Evolutionary conservation across 1,140 invertebrate species (phyloP).

Genomic region (Lepidurus apus): DNA sequence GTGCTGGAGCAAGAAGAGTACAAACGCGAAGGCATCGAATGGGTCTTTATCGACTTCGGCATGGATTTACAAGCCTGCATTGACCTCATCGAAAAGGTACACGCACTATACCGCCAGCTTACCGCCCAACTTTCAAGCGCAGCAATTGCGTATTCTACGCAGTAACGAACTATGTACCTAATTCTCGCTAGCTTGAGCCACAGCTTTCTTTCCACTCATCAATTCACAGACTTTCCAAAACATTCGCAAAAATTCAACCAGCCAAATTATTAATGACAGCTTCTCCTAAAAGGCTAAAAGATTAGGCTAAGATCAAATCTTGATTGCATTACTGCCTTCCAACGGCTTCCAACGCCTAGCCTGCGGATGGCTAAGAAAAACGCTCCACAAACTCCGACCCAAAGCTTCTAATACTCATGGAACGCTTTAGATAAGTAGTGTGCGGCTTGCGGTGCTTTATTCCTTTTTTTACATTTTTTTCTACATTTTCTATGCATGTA

Average conservation of each 20-base stretch:
- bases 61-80: slow-evolving; percentile 95
- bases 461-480: not conserved
- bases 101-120: not conserved
- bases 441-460: not conserved
- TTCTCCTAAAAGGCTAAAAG: too few species aligned
- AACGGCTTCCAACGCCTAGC: not conserved
- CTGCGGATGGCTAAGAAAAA: not conserved
- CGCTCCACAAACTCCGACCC: not conserved
- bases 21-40: slow-evolving; percentile 86
- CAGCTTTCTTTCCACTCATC: too few species aligned
- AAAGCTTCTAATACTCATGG: not conserved
- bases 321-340: not conserved
- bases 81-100: slow-evolving; percentile 94
- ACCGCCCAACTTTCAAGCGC: not conserved
- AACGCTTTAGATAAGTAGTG: slow-evolving; percentile 4
- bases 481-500: not conserved
- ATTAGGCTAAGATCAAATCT: not conserved
- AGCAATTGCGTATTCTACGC: too few species aligned
- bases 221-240: too few species aligned
- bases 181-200: too few species aligned
- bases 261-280: too few species aligned
- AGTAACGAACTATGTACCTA: too few species aligned
- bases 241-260: too few species aligned
- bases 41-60: slow-evolving; percentile 95
- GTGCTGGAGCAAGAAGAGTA: slow-evolving; percentile 96